Evolutionary conservation across 2,888 invertebrate species (phyloP).

Genomic region (Odontocerum albicorne): DNA sequence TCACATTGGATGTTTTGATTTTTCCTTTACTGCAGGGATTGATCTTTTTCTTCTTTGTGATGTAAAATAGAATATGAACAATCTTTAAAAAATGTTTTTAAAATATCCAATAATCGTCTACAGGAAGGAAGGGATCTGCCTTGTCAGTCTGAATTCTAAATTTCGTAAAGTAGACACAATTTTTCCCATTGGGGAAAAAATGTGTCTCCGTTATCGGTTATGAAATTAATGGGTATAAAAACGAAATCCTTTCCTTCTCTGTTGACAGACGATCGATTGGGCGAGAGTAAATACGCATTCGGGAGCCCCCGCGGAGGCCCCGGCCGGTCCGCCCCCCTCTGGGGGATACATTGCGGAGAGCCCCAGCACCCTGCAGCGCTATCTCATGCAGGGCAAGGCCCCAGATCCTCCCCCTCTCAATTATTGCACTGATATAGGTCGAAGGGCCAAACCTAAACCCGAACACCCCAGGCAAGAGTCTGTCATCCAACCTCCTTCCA

Average conservation of each 20-base stretch:
- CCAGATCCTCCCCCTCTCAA: slow-evolving; percentile 34
- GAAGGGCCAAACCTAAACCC: slow-evolving; percentile 40
- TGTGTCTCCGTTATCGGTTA: slow-evolving; percentile 2
- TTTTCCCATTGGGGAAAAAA: slow-evolving; percentile 31
- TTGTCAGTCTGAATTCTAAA: slow-evolving; percentile 36
- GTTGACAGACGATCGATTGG: slow-evolving; percentile 63
- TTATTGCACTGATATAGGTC: slow-evolving; percentile 36
- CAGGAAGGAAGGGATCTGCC: slow-evolving; percentile 58
- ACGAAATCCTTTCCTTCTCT: slow-evolving; percentile 66
- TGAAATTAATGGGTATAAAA: slow-evolving; percentile 41
- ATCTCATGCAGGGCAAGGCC: slow-evolving; percentile 35
- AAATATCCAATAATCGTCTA: slow-evolving; percentile 38
- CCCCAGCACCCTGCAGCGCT: slow-evolving; percentile 33
- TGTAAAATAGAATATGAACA: slow-evolving; percentile 23
- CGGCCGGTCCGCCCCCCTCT: slow-evolving; percentile 39
- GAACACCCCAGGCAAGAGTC: slow-evolving; percentile 39
- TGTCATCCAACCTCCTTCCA: slow-evolving; percentile 44
- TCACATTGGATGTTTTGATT: slow-evolving; percentile 13
- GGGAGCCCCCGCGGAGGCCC: slow-evolving; percentile 43
- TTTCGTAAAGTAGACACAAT: slow-evolving; percentile 3
- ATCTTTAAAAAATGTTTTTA: slow-evolving; percentile 13
- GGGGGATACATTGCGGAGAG: slow-evolving; percentile 20
- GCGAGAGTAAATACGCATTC: slow-evolving; percentile 44
- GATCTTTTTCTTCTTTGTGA: slow-evolving; percentile 49
- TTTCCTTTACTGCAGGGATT: slow-evolving; percentile 39